Evolutionary conservation across 2,797 vertebrate species (phyloP), one percentile per base, ranked within the genome.

Genomic region (Odontamblyopus rebecca): DNA sequence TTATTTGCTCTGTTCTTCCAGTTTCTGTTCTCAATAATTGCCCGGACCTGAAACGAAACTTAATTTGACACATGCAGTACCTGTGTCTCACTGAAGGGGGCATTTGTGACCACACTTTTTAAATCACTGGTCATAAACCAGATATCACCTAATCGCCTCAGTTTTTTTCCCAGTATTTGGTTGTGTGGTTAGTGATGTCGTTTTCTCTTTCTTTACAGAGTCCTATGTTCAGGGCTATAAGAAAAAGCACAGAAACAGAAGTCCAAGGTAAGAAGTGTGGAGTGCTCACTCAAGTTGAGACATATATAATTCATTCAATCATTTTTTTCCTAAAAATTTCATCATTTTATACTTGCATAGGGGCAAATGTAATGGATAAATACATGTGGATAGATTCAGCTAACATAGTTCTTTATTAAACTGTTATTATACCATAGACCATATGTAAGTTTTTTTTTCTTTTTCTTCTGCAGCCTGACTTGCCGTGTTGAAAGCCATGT

Each of bases 191-290:
- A 16, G 19, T 13, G 13, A 13, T 70, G 18, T 54, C 1, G 41
- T 65, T 32, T 50, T 70, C 32, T 82, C 50, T 82, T 18, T 61
- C 66, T 89, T 89, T 85, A 54, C 68, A 61, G 90, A 91, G 53
- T 75, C 80, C 0, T 92, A 85, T 56, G 64, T 86, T 78, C 89
- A 90, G 76, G 90, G 91, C 72, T 89, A 89, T 77, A 91, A 92
- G 82, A 94, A 93, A 59, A 94, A 92, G 69, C 89, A 82, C 8
- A 89, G 89, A 27, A 81, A 84, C 77, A 92, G 86, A 80, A 93
- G 85, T 81, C 88, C 90, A 70, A 72, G 83, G 93, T 94, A 73
- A 89, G 88, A 16, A 65, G 38, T 23, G n/a, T 26, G 9, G 4
- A 13, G 23, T 61, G 6, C 18, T 30, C 16, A n/a, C 9, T 2